Evolutionary conservation across 2,888 invertebrate species (phyloP).

Genomic region (Salticus scenicus): DNA sequence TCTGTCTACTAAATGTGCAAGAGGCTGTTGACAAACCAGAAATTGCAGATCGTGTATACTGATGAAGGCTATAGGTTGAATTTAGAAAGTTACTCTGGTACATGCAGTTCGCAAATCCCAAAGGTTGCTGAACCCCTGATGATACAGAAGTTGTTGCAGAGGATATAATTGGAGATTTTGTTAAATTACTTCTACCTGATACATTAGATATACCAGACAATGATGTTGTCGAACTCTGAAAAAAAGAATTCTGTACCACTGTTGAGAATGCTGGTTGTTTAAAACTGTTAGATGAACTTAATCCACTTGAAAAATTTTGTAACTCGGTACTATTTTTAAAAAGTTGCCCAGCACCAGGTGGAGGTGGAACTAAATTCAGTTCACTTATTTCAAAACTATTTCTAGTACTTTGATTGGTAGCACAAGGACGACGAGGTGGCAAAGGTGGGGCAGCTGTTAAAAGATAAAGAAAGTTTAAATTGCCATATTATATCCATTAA

Average conservation of each 20-base stretch:
- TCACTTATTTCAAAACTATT: constrained; percentile 35
- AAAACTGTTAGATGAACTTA: not conserved
- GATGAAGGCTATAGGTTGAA: not conserved
- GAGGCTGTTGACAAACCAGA: not conserved
- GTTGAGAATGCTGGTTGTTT: not conserved
- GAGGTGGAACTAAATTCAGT: constrained; percentile 50
- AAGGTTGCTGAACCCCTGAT: constrained; percentile 21
- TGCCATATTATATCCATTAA: no score
- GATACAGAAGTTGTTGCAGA: constrained; percentile 17
- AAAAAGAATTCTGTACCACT: constrained; percentile 17
- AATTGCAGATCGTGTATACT: not conserved
- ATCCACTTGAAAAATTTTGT: not conserved
- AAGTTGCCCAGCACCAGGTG: constrained; percentile 46
- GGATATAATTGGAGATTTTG: constrained; percentile 5
- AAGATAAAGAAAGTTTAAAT: constrained; percentile 8
- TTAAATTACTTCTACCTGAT: constrained; percentile 17
- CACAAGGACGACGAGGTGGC: constrained; percentile 52
- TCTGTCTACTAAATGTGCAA: not conserved
- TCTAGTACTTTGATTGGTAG: not conserved
- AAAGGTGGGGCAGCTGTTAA: constrained; percentile 59
- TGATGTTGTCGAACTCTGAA: not conserved
- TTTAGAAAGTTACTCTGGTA: constrained; percentile 51
- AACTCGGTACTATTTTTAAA: constrained; percentile 21
- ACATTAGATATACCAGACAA: not conserved
- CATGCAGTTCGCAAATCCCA: constrained; percentile 50